Conservation (phyloP, 2,797 vertebrate species). For the Mionectes olivaceus region DNA sequence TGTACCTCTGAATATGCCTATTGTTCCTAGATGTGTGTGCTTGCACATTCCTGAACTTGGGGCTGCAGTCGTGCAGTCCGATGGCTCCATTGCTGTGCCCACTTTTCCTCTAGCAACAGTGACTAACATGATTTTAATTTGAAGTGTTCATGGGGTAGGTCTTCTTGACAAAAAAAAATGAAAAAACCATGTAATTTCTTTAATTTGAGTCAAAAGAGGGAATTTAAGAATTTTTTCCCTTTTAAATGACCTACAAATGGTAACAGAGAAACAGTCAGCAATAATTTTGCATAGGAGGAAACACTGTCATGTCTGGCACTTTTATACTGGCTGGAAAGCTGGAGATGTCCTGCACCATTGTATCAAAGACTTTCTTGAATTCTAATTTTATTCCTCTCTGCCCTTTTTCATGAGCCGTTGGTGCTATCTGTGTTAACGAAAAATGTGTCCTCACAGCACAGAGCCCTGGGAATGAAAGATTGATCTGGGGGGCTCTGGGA, state of each 20-base stretch:
- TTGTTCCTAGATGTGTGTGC: constrained; percentile 41
- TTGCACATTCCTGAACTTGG: constrained; percentile 45
- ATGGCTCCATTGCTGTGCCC: not conserved
- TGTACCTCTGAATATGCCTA: constrained; percentile 31
- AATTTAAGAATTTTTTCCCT: not conserved
- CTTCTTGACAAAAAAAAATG: not conserved
- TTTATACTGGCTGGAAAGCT: not conserved
- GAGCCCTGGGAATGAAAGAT: not conserved
- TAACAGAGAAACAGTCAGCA: not conserved
- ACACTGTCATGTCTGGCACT: not conserved
- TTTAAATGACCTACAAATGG: not conserved
- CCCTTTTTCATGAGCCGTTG: not conserved
- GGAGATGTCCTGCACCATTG: not conserved
- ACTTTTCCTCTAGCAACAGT: not conserved
- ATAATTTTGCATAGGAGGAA: not conserved
- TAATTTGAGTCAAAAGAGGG: not conserved
- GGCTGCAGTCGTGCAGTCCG: constrained; percentile 43
- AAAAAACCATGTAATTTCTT: not conserved
- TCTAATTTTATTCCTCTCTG: not conserved
- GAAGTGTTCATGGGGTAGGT: not conserved
- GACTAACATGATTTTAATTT: not conserved
- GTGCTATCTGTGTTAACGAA: not conserved
- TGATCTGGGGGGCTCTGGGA: not conserved
- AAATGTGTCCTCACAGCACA: not conserved
- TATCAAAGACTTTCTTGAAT: not conserved